A percentile compares a stretch with the other conserved stretches of the same genome.
These are phyloP conservation scores for Trachelus troglodyta DNA, from an alignment of 2,888 invertebrate genomes.

Conservation along the genomic window DNA sequence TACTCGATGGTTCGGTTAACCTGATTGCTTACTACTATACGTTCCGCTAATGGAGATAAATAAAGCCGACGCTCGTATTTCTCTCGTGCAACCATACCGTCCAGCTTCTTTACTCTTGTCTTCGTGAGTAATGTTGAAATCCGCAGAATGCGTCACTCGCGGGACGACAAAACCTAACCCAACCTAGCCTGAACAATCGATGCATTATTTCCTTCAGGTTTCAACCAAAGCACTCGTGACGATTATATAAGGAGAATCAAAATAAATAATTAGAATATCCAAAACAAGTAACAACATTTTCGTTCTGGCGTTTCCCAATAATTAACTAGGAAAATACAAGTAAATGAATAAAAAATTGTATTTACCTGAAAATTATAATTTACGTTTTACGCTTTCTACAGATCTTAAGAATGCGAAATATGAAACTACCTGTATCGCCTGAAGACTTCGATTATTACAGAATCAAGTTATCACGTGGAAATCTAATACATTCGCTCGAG, in stretches of 20 bases:
- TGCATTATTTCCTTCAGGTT: no score
- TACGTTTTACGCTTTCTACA: not conserved
- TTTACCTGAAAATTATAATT: not conserved
- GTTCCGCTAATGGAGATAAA: slow-evolving; percentile 4
- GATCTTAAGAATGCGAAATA: not conserved
- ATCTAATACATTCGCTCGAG: not conserved
- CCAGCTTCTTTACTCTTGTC: not conserved
- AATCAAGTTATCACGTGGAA: not conserved
- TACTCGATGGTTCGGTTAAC: slow-evolving; percentile 4
- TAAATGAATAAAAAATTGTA: not conserved
- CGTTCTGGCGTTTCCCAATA: not conserved
- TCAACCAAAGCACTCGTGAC: no score
- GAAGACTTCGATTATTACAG: not conserved
- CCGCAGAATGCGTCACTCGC: not conserved
- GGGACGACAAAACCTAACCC: not conserved
- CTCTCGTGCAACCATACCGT: not conserved
- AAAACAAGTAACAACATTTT: not conserved
- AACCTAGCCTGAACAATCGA: no score
- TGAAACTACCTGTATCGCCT: not conserved
- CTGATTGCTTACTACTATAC: not conserved
- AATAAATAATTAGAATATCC: no score
- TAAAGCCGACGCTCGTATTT: slow-evolving; percentile 1
- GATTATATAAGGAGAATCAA: no score
- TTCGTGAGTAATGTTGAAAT: not conserved
- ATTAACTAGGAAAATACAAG: not conserved